phyloP scores from a whole-genome alignment of 2,888 invertebrate species.

The Callimorpha dominula region DNA sequence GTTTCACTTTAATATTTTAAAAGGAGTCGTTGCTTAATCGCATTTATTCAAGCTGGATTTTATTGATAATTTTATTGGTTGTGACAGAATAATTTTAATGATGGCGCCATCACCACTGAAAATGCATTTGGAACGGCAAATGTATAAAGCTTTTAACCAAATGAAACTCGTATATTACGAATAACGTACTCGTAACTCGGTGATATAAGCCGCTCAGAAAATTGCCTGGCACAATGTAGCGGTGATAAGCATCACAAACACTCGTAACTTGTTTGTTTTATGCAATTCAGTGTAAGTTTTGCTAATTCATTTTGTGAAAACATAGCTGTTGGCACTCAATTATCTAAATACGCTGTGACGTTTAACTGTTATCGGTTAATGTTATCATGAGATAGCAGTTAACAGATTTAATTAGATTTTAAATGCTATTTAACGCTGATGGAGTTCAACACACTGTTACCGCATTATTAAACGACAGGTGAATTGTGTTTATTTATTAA shows the following conservation, averaged over 20 bases:
- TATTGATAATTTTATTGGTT: slow-evolving; percentile 68
- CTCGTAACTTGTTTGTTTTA: slow-evolving; percentile 68
- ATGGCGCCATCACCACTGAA: slow-evolving; percentile 69
- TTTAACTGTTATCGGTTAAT: slow-evolving; percentile 27
- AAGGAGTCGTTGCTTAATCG: slow-evolving; percentile 55
- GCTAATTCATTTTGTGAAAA: slow-evolving; percentile 62
- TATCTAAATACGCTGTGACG: slow-evolving; percentile 55
- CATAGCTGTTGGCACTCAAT: slow-evolving; percentile 60
- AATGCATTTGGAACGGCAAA: slow-evolving; percentile 75
- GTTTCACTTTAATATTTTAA: slow-evolving; percentile 52
- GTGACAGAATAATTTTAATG: slow-evolving; percentile 76
- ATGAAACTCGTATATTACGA: slow-evolving; percentile 83
- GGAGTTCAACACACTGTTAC: background rate
- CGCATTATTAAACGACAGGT: slow-evolving; percentile 4
- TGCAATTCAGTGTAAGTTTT: slow-evolving; percentile 67
- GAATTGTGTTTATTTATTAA: slow-evolving; percentile 19
- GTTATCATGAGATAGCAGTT: slow-evolving; percentile 17
- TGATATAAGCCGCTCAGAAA: slow-evolving; percentile 79
- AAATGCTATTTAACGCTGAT: background rate
- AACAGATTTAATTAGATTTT: slow-evolving; percentile 9
- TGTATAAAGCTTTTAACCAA: slow-evolving; percentile 84
- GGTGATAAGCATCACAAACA: slow-evolving; percentile 65
- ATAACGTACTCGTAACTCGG: slow-evolving; percentile 79
- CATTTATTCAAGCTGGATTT: slow-evolving; percentile 61
- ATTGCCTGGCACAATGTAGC: slow-evolving; percentile 76